Base-by-base conservation (phyloP, 92 coral and sea anemone genomes). In the Micromussa lordhowensis region DNA sequence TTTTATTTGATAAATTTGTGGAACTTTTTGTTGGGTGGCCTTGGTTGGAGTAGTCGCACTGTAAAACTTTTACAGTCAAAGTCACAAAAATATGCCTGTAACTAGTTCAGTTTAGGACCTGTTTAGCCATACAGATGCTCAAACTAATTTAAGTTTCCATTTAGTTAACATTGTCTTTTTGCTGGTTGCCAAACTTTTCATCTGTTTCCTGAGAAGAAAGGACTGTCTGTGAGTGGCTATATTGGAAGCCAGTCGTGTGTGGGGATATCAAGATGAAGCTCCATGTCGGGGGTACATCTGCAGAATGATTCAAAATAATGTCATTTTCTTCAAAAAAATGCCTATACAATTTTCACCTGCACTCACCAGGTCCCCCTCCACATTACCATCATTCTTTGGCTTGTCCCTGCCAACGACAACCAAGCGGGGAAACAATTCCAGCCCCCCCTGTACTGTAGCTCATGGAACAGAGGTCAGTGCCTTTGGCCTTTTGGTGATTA, bases 221-320 rank as follows among this genome's bases (percentile, higher is more conserved):
- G 51, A 35, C 26, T 73, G 2, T 59, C 72, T 5, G 29, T 12
- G 16, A 4, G 58, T 7, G 32, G 17, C 59, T 40, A 84, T 74
- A 96, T 94, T 73, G 99, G 99, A 15, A 96, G 93, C 98, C 98
- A 96, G 78, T 92, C 95, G 68, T 95, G 95, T 70, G 95, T 90
- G 3, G 99, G 99, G 58, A 96, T 92, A 85, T 96, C 97, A 31
- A 96, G 93, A 26, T 88, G 91, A 8, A 95, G 89, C n/a, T 96
- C 99, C 94, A 94, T 96, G 30, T 92, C 96, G 13, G 98, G 99
- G 30, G 95, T 91, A 44, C 99, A 96, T 63, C 99, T 96, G 80
- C 32, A 59, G 36, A 79, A 48, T 13, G 40, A 59, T 36, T 79
- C 5, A 64, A 24, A 59, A 66, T 16, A 44, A 68, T 14, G 26